Evolutionary conservation across 2,113 vertebrate genomes (phyloP).

Genomic region (Suricata suricatta): DNA sequence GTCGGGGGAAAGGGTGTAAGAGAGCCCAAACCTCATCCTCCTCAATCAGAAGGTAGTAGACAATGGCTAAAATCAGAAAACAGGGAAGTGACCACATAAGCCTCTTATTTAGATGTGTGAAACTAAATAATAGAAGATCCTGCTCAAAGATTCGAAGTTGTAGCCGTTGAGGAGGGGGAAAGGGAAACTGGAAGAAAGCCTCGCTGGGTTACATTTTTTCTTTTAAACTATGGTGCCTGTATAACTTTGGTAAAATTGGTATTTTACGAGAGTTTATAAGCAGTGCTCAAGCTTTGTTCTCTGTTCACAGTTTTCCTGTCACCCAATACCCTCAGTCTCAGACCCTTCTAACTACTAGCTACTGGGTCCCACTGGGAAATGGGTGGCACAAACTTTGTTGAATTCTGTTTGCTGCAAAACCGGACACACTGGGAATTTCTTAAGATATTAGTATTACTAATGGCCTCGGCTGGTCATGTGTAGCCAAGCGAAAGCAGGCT

Average conservation of each 20-base stretch:
- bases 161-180: not conserved
- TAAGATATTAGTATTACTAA: not conserved
- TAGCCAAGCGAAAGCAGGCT: not conserved
- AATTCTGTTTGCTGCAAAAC: not conserved
- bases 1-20: not conserved
- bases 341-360: not conserved
- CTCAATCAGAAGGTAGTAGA: not conserved
- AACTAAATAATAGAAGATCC: slow-evolving; percentile 12
- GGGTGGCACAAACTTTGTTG: not conserved
- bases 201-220: not conserved
- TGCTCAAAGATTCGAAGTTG: not conserved
- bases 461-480: not conserved
- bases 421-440: not conserved
- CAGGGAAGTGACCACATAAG: not conserved
- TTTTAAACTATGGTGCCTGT: not conserved
- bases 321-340: slow-evolving; percentile 14
- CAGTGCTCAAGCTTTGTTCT: slow-evolving; percentile 17
- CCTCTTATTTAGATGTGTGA: not conserved
- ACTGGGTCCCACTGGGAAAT: not conserved
- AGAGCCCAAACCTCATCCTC: not conserved
- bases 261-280: not conserved
- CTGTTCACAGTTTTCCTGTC: not conserved
- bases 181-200: not conserved
- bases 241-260: not conserved
- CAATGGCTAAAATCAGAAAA: slow-evolving; percentile 13